Base-by-base conservation (phyloP, 2,888 invertebrate species). In the Drosophila kokeensis region DNA sequence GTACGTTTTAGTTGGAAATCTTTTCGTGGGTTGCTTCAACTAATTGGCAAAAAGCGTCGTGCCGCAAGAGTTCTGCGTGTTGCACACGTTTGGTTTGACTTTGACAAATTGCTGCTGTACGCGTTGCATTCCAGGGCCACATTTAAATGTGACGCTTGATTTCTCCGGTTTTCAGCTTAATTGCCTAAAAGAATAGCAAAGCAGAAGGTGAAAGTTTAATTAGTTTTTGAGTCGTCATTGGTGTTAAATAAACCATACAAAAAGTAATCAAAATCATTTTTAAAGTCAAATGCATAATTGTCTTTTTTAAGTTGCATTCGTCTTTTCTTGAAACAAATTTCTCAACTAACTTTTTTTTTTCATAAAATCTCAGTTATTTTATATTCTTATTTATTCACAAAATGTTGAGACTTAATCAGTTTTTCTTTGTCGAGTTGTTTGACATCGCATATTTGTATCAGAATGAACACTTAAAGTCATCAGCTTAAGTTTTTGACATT, bases 21-120 rank as follows among this genome's bases (percentile, higher is more conserved):
- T 70, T 55, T 29, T 60, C 34, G 50, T 61, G 49, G 29, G 13
- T 49, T 42, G 13, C 42, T 29, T 29, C 42, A 67, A 68, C 71
- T 79, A 76, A 87, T 83, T 87, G 69, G 69, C 81, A 87, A 75
- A 75, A 73, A 72, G 73, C 68, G 29, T 49, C 55, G 66, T 69
- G 70, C 73, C 75, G 38, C 76, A 77, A 55, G 68, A 70, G 42
- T 42, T 63, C 63, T 49, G 38, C 55, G 32, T 78, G 52, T 67
- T 57, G 67, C 76, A 64, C 69, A 66, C 76, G 76, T 75, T 70
- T 65, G 64, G 60, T 42, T 60, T 58, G 38, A 55, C 59, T 61
- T 76, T 69, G 66, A 82, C 69, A 71, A 71, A 73, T 73, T 70
- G 18, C 7, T 48, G 40, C 8, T 61, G 63, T 32, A 58, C 38